A percentile compares a stretch with the other conserved stretches of the same genome.
Conservation (phyloP, 2,888 invertebrate species). For the Ferdinandea cuprea region DNA sequence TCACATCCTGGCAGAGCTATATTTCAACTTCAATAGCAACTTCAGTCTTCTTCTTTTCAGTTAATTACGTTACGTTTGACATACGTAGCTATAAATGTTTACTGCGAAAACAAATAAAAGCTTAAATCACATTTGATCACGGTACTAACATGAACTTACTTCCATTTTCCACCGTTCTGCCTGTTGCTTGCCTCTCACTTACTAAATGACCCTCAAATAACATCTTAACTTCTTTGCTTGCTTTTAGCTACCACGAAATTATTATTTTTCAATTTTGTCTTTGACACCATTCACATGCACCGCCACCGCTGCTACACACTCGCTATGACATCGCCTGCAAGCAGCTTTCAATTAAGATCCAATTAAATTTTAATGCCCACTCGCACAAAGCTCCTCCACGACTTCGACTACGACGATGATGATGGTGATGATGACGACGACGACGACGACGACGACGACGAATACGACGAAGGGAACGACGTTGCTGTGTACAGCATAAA, state of each 20-base stretch:
- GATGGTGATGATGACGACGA: neutral
- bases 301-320: neutral
- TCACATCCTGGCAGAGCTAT: too few species aligned
- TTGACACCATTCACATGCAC: constrained; percentile 15
- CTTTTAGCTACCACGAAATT: neutral
- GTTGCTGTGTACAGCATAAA: constrained; percentile 30
- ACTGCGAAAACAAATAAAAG: too few species aligned
- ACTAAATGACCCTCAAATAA: too few species aligned
- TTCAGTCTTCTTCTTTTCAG: too few species aligned
- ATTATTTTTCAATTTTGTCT: constrained; percentile 33
- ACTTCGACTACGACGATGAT: neutral
- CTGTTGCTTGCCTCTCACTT: too few species aligned
- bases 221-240: too few species aligned
- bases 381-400: constrained; percentile 21
- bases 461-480: neutral
- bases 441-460: neutral
- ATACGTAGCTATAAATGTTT: too few species aligned
- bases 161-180: too few species aligned
- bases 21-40: too few species aligned
- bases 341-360: constrained; percentile 66
- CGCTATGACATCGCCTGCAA: constrained; percentile 17
- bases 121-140: too few species aligned
- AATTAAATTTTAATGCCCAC: constrained; percentile 64
- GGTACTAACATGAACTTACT: too few species aligned
- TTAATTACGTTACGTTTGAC: too few species aligned